phyloP scores from a whole-genome alignment of 1,140 invertebrate species.

The Drosophila mojavensis region DNA sequence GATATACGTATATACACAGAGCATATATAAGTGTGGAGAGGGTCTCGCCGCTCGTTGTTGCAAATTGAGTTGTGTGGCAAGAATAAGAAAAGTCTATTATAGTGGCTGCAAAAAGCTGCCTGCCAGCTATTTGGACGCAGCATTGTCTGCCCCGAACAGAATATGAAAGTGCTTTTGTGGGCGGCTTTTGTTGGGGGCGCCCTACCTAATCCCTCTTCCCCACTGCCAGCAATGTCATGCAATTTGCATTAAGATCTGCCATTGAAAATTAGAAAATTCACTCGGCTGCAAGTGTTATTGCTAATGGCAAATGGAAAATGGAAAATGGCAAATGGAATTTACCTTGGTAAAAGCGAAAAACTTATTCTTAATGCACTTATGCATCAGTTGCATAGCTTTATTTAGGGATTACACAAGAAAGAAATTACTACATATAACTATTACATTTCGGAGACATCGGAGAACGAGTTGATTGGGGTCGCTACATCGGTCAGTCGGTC shows the following conservation, averaged over 20 bases:
- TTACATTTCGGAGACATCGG: conserved; percentile 9
- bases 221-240: conserved; percentile 46
- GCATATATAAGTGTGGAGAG: neutral
- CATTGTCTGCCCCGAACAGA: conserved; percentile 68
- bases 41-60: conserved; percentile 24
- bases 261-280: conserved; percentile 76
- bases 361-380: conserved; percentile 53
- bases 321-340: neutral
- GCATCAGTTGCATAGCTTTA: conserved; percentile 62
- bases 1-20: conserved; percentile 39
- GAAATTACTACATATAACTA: conserved; percentile 16
- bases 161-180: conserved; percentile 51
- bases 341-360: too few relatives aligned
- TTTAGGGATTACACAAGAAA: conserved; percentile 34
- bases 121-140: conserved; percentile 66
- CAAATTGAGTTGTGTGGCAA: conserved; percentile 80
- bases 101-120: conserved; percentile 59
- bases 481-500: conserved; percentile 19
- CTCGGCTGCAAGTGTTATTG: conserved; percentile 48
- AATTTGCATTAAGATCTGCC: conserved; percentile 76
- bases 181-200: conserved; percentile 66
- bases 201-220: conserved; percentile 13
- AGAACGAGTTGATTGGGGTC: neutral
- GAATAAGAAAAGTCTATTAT: conserved; percentile 83
- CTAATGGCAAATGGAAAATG: neutral